Percentiles rank a stretch among this genome's conserved stretches.
These are phyloP conservation scores for Phyllopteryx taeniolatus DNA, from an alignment of 2,113 vertebrate genomes.

Conservation along the genomic window DNA sequence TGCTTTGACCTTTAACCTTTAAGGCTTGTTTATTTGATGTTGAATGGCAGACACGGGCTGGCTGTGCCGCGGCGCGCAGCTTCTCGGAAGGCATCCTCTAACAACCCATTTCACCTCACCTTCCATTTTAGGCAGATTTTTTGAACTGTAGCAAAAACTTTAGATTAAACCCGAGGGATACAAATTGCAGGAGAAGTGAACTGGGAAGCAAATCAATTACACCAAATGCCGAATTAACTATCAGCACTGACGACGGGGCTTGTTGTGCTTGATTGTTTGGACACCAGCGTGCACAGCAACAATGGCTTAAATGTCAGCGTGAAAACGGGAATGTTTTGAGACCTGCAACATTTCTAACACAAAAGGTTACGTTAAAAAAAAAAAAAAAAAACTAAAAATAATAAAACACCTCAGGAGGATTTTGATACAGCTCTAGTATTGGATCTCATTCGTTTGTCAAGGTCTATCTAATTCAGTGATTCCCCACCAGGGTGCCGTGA, in stretches of 20 bases:
- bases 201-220: constrained; percentile 67
- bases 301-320: constrained; percentile 25
- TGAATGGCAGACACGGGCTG: background rate
- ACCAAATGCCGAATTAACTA: constrained; percentile 63
- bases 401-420: background rate
- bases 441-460: background rate
- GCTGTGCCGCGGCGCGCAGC: background rate
- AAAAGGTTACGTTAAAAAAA: constrained; percentile 22
- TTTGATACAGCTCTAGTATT: background rate
- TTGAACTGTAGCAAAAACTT: constrained; percentile 46
- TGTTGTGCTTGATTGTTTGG: constrained; percentile 59
- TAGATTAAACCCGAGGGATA: constrained; percentile 57
- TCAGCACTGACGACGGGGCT: constrained; percentile 48
- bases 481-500: background rate
- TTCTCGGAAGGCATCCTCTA: background rate
- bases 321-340: constrained; percentile 18
- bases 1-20: background rate
- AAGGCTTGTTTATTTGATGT: background rate
- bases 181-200: constrained; percentile 52
- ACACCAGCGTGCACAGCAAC: constrained; percentile 45
- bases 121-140: constrained; percentile 40
- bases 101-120: constrained; percentile 19
- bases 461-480: background rate
- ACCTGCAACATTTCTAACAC: constrained; percentile 28
- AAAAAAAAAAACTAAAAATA: constrained; percentile 4